Evolutionary conservation across 1,140 invertebrate species (phyloP), one percentile per base, ranked within the genome.

Genomic region (Limonius californicus): DNA sequence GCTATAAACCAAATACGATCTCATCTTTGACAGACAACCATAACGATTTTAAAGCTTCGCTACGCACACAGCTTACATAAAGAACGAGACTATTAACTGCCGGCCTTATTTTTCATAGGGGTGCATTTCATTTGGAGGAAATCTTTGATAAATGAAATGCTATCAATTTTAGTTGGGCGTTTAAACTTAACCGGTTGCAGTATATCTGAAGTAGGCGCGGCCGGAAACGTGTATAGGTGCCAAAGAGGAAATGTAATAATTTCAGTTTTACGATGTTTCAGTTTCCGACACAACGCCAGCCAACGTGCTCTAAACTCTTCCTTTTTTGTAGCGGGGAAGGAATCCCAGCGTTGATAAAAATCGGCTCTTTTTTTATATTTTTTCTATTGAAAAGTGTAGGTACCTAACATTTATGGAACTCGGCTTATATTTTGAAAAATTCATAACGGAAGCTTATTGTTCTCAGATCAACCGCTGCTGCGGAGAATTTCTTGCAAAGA

Each of bases 141-240:
- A 69, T 67, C 65, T 64, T 64, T 69, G 67, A 69, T 69, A 67
- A 67, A 69, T 69, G 67, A 67, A 62, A 47, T 55, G 59, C 65
- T 59, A 69, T 69, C 67, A 69, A 69, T 69, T 66, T 68, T 62
- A 59, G 63, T 67, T 63, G 39, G 42, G 30, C 47, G 43, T 45
- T 23, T 62, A 50, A 62, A 55, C 7, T 16, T 23, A 27, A 32
- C 27, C 54, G 54, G 54, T 27, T 32, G 45, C 45, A 18, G 45
- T 50, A 50, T 50, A 50, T 50, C 16, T 19, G 20, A 50, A 21
- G 16, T 50, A 50, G 45, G 45, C 45, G 45, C 45, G 20, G 3
- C 45, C 45, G 45, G 45, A 50, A 12, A 50, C 45, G 20, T 19
- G 45, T 50, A 50, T 50, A 50, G 45, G 45, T 50, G 45, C 45